These are phyloP conservation scores for Zophobas atratus DNA, from an alignment of 1,140 invertebrate genomes.

Conservation along the genomic window DNA sequence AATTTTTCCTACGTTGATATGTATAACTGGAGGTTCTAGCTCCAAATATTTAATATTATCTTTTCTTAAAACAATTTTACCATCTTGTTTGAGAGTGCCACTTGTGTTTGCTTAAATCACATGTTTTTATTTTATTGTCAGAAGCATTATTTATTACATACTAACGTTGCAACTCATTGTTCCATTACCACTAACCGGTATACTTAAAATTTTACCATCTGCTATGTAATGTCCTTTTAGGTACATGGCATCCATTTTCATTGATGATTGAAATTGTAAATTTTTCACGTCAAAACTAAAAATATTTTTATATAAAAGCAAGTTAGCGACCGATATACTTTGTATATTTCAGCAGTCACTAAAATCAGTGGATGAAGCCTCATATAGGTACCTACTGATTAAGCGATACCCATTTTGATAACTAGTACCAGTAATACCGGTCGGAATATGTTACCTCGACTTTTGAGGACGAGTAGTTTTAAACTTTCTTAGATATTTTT, in stretches of 20 bases:
- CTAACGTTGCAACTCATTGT: constrained; percentile 44
- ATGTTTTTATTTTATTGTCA: not conserved
- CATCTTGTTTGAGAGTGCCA: constrained; percentile 18
- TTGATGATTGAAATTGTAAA: not conserved
- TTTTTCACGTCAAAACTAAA: not conserved
- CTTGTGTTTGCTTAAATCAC: constrained; percentile 14
- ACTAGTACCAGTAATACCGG: no score
- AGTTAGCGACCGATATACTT: no score
- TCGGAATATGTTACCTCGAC: no score
- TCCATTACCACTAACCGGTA: constrained; percentile 50
- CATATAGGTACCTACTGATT: no score
- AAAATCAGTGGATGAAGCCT: no score
- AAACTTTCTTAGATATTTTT: no score
- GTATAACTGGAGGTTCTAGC: not conserved
- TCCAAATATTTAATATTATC: constrained; percentile 18
- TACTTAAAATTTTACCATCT: constrained; percentile 45
- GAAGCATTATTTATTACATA: not conserved
- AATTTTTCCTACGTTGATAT: constrained; percentile 16
- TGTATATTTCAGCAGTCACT: no score
- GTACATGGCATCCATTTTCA: constrained; percentile 22
- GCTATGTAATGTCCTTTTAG: constrained; percentile 47
- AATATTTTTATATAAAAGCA: not conserved
- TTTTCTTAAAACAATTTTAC: constrained; percentile 12
- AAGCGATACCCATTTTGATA: no score
- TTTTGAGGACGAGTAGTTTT: no score